phyloP scores from a whole-genome alignment of 2,113 vertebrate species.

The Bungarus multicinctus region DNA sequence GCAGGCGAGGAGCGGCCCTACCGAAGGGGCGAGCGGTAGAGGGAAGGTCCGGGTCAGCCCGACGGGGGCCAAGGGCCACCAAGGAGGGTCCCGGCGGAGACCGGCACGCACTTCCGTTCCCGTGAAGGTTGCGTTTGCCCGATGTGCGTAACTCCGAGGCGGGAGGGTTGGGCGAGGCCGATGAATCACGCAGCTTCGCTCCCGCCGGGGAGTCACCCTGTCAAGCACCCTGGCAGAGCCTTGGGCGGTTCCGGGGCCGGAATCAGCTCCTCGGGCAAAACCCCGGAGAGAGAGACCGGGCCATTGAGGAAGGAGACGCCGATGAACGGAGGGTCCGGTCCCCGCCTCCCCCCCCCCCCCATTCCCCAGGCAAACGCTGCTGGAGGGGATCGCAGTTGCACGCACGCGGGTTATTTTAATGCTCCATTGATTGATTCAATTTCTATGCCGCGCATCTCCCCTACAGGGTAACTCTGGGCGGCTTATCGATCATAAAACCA shows the following conservation, averaged over 20 bases:
- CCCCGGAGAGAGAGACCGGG: not conserved
- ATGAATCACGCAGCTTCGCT: not conserved
- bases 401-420: not conserved
- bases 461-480: no score
- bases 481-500: not conserved
- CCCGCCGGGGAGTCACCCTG: not conserved
- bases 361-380: not conserved
- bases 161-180: not conserved
- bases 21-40: not conserved
- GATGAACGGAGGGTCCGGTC: not conserved
- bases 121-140: not conserved
- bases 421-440: accelerated
- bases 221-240: not conserved
- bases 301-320: not conserved
- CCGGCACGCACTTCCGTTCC: not conserved
- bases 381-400: not conserved
- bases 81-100: not conserved
- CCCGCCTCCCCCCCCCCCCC: not conserved
- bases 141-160: not conserved
- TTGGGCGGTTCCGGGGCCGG: not conserved
- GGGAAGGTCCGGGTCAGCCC: not conserved
- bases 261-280: not conserved
- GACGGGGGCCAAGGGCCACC: not conserved
- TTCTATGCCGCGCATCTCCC: no score
- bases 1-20: not conserved